Conservation (phyloP, 2,888 invertebrate genomes). For the Lampropteryx suffumata region DNA sequence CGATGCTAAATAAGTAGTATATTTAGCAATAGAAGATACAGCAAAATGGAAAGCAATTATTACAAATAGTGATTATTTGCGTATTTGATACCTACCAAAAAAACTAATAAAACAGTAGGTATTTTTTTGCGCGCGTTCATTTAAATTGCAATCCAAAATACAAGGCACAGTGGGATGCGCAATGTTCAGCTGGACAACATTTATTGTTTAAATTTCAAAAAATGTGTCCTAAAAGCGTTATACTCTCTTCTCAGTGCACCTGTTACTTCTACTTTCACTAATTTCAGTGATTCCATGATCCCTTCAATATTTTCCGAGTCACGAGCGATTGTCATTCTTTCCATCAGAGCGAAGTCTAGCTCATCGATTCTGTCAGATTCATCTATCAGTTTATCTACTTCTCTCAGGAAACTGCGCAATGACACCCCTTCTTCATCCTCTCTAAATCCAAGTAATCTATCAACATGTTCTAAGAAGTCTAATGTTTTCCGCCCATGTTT, state of each 20-base stretch:
- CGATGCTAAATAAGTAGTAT: too few relatives aligned
- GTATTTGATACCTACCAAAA: neutral
- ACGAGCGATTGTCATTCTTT: conserved; percentile 58
- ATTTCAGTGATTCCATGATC: conserved; percentile 59
- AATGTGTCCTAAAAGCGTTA: conserved; percentile 62
- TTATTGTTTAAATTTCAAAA: conserved; percentile 50
- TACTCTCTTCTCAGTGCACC: conserved; percentile 70
- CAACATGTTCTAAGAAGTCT: conserved; percentile 71
- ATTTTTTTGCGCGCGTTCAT: conserved; percentile 50
- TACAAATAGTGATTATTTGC: too few relatives aligned
- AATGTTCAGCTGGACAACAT: conserved; percentile 11
- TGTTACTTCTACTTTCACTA: conserved; percentile 65
- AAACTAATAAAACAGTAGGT: neutral
- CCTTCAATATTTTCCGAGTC: conserved; percentile 62
- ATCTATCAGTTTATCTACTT: conserved; percentile 61
- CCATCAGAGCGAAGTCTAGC: conserved; percentile 71
- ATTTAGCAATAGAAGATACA: too few relatives aligned
- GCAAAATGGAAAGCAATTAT: too few relatives aligned
- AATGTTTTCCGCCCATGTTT: conserved; percentile 63
- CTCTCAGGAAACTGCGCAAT: conserved; percentile 54
- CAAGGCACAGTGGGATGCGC: conserved; percentile 43
- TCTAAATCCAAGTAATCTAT: conserved; percentile 59
- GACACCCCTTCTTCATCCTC: conserved; percentile 60
- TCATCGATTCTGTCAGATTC: conserved; percentile 71
- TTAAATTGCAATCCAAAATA: conserved; percentile 40